Evolutionary conservation across 1,140 invertebrate species (phyloP).

Genomic region (Mesaphorura yosii): DNA sequence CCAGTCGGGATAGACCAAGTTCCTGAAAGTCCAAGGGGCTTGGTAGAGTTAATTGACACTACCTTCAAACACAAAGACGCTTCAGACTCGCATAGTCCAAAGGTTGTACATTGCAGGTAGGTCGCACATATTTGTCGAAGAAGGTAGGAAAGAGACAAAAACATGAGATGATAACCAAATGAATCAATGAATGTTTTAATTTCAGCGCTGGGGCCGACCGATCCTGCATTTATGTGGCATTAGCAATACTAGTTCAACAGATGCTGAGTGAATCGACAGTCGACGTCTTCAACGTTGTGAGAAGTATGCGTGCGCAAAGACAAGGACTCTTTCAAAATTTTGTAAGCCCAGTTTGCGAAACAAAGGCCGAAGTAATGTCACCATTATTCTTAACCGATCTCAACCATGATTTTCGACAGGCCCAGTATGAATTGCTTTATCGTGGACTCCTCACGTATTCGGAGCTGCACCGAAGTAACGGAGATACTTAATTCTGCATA

Average conservation of each 20-base stretch:
- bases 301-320: slow-evolving; percentile 71
- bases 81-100: slow-evolving; percentile 41
- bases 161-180: too few species aligned
- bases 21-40: slow-evolving; percentile 67
- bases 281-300: slow-evolving; percentile 68
- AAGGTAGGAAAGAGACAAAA: too few species aligned
- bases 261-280: slow-evolving; percentile 65
- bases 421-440: slow-evolving; percentile 83
- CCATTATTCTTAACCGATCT: slow-evolving; percentile 8
- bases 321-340: slow-evolving; percentile 68
- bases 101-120: slow-evolving; percentile 70
- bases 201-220: slow-evolving; percentile 63
- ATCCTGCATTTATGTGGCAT: slow-evolving; percentile 75
- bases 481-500: too few species aligned
- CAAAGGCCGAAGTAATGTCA: not conserved
- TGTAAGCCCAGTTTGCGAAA: slow-evolving; percentile 47
- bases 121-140: too few species aligned
- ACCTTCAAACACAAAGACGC: slow-evolving; percentile 44
- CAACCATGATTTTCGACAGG: too few species aligned
- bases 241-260: slow-evolving; percentile 73
- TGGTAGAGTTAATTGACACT: slow-evolving; percentile 65
- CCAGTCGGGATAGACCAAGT: slow-evolving; percentile 74
- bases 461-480: slow-evolving; percentile 54
- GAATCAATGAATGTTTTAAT: too few species aligned
- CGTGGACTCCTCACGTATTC: slow-evolving; percentile 79